These are phyloP conservation scores for Hyperoplus immaculatus DNA, from an alignment of 2,797 vertebrate species.

Conservation along the genomic window DNA sequence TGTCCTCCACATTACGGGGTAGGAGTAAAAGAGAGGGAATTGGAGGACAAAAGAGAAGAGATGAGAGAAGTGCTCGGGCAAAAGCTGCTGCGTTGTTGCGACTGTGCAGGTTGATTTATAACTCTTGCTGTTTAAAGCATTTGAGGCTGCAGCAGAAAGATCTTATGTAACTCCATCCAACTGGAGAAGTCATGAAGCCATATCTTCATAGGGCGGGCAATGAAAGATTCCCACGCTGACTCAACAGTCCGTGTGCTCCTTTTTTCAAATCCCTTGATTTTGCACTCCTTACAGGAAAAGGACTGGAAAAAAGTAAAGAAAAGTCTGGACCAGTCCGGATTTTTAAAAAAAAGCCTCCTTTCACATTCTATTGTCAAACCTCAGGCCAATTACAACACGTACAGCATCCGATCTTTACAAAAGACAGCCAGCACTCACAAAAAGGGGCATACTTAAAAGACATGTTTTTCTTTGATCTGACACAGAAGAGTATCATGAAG, in stretches of 20 bases:
- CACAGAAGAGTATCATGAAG: conserved; percentile 8
- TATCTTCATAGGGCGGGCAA: conserved; percentile 28
- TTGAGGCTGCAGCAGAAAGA: conserved; percentile 54
- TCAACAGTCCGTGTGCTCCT: conserved; percentile 8
- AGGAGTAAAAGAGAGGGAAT: conserved; percentile 3
- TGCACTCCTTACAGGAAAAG: conserved; percentile 42
- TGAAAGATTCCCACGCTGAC: conserved; percentile 39
- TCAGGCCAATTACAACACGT: conserved; percentile 45
- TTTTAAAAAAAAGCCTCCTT: conserved; percentile 35
- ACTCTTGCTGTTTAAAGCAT: conserved; percentile 49
- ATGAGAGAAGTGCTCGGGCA: conserved; percentile 47
- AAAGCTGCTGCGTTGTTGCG: conserved; percentile 61
- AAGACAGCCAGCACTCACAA: conserved; percentile 19
- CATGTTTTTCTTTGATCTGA: conserved; percentile 59
- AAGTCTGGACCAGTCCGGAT: neutral
- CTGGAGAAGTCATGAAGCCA: conserved; percentile 45
- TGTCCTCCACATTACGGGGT: conserved; percentile 38
- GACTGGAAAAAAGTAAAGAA: conserved; percentile 29
- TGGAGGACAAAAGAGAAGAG: conserved; percentile 32
- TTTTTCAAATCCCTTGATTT: conserved; percentile 49
- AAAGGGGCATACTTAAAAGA: conserved; percentile 41
- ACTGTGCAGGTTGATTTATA: conserved; percentile 67
- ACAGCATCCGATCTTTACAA: conserved; percentile 24
- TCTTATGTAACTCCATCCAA: conserved; percentile 68
- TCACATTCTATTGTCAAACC: conserved; percentile 24